Percentiles rank a stretch among this genome's conserved stretches.
Conservation (phyloP, 2,888 invertebrate genomes). For the Synergus umbraculus region DNA sequence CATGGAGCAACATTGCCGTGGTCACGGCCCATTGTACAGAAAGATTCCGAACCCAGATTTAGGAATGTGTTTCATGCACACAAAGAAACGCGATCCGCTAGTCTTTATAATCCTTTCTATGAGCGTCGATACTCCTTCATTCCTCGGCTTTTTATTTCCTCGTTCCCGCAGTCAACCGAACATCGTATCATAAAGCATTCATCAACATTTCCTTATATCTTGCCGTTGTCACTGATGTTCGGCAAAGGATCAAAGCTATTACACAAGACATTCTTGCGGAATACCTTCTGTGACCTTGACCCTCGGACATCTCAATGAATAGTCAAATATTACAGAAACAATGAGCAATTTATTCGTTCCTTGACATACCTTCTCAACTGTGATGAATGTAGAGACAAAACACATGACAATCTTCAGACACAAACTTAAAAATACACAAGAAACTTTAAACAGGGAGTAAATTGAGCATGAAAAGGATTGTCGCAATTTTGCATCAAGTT, state of each 20-base stretch:
- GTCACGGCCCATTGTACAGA: conserved; percentile 59
- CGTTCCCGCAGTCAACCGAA: conserved; percentile 7
- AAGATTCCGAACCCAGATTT: conserved; percentile 51
- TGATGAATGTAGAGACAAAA: not conserved
- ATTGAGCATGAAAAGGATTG: not conserved
- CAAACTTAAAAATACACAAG: not conserved
- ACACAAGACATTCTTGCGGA: conserved; percentile 9
- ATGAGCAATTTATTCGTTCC: conserved; percentile 2
- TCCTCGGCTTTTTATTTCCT: conserved; percentile 26
- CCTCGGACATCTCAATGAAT: conserved; percentile 6
- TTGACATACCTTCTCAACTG: not conserved
- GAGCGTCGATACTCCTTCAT: conserved; percentile 25
- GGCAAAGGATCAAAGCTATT: conserved; percentile 23
- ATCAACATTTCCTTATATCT: conserved; percentile 35
- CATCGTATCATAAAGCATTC: conserved; percentile 28
- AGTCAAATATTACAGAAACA: conserved; percentile 10
- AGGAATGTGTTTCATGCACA: conserved; percentile 57
- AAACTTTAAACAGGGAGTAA: not conserved
- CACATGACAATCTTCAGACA: not conserved
- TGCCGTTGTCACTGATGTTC: conserved; percentile 33
- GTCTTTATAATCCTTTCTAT: conserved; percentile 37
- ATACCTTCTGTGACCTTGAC: conserved; percentile 25
- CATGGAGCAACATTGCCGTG: conserved; percentile 52
- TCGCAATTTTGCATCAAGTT: not conserved
- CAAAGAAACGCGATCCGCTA: conserved; percentile 7